Conservation (phyloP, 2,113 vertebrate species). For the Chrysochloris asiatica region DNA sequence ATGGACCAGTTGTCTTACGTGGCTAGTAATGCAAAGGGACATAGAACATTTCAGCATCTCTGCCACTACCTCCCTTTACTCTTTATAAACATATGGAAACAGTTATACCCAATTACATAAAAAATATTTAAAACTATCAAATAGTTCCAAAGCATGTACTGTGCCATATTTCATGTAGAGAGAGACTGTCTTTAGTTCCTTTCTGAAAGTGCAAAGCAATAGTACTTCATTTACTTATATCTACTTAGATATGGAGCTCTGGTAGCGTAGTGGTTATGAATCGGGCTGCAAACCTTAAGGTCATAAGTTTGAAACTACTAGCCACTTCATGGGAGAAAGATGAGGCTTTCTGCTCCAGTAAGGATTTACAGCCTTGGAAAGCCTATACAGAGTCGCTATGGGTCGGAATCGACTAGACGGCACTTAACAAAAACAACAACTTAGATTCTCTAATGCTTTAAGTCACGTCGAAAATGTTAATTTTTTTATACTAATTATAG, state of each 20-base stretch:
- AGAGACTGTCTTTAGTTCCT: conserved; percentile 77
- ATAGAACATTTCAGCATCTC: conserved; percentile 77
- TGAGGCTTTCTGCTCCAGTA: too few relatives aligned
- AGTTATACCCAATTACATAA: conserved; percentile 83
- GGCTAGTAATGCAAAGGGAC: conserved; percentile 60
- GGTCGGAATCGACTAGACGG: too few relatives aligned
- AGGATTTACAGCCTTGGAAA: too few relatives aligned
- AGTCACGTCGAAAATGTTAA: conserved; percentile 88
- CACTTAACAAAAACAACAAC: too few relatives aligned
- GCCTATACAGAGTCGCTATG: too few relatives aligned
- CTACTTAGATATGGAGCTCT: too few relatives aligned
- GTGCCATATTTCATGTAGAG: conserved; percentile 78
- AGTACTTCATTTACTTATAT: conserved; percentile 79
- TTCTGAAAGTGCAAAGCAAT: conserved; percentile 82
- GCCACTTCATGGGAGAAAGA: too few relatives aligned
- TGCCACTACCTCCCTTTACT: conserved; percentile 81
- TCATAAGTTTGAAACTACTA: too few relatives aligned
- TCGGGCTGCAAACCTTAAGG: too few relatives aligned
- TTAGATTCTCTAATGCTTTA: conserved; percentile 80
- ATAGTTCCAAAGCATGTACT: conserved; percentile 83
- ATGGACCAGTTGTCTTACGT: conserved; percentile 71
- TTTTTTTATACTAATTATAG: conserved; percentile 93
- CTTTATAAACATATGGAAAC: conserved; percentile 83
- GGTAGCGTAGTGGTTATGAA: too few relatives aligned
- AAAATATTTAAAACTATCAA: conserved; percentile 86